Conservation (phyloP, 2,113 vertebrate genomes). For the Tylochromis polylepis region DNA sequence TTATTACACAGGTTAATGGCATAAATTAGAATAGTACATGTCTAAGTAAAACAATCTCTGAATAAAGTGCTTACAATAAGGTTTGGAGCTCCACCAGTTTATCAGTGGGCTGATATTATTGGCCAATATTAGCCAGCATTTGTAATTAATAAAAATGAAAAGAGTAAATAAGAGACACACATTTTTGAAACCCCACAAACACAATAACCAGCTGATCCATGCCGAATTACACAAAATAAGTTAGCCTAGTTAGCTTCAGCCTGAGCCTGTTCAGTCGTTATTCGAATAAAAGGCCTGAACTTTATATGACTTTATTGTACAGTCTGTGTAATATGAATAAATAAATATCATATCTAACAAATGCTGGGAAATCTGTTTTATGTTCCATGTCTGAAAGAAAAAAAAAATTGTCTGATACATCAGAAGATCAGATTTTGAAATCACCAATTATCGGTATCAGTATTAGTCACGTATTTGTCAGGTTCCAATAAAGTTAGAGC, state of each 20-base stretch:
- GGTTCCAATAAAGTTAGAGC: too few relatives aligned
- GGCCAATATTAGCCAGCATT: neutral
- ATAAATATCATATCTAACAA: neutral
- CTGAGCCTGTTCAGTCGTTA: too few relatives aligned
- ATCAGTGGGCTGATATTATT: accelerated
- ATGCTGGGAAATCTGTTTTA: neutral
- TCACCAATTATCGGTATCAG: neutral
- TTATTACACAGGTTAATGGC: neutral
- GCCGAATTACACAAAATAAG: neutral
- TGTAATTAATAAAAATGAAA: neutral
- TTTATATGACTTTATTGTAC: neutral
- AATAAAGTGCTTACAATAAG: neutral
- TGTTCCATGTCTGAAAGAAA: neutral
- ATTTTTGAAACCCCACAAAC: neutral
- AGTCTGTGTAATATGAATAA: neutral
- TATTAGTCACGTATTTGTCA: too few relatives aligned
- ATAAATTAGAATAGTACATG: neutral
- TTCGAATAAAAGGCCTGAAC: neutral
- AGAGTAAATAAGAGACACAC: neutral
- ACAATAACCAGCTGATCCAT: neutral
- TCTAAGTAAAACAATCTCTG: neutral
- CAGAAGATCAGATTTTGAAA: neutral
- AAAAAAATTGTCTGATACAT: neutral
- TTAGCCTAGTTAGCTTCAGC: neutral
- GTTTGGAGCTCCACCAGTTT: neutral